phyloP scores from a whole-genome alignment of 2,113 vertebrate genomes.

The Merops nubicus region DNA sequence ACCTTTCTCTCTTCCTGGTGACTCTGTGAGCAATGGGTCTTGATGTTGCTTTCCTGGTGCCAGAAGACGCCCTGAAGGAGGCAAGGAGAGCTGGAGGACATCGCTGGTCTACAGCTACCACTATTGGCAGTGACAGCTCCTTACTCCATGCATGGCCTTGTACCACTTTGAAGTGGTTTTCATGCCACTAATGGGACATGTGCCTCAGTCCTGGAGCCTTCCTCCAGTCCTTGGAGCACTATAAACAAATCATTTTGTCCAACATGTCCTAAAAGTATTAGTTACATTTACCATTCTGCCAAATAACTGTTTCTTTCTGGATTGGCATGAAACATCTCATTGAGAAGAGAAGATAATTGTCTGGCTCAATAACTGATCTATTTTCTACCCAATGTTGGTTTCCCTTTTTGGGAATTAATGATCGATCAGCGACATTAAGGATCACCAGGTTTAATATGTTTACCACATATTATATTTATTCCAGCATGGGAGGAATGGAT shows the following conservation, averaged over 20 bases:
- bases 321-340: constrained; percentile 40
- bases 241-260: neutral
- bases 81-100: neutral
- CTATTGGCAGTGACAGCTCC: neutral
- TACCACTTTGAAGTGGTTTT: neutral
- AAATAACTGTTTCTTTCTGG: constrained; percentile 31
- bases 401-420: constrained; percentile 24
- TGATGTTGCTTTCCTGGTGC: rapidly evolving
- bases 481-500: constrained; percentile 22
- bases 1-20: neutral
- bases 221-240: neutral
- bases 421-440: constrained; percentile 33
- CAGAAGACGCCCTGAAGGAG: neutral
- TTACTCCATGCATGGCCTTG: neutral
- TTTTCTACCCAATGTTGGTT: constrained; percentile 30
- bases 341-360: constrained; percentile 26
- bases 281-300: constrained; percentile 27
- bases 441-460: constrained; percentile 31
- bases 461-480: constrained; percentile 34
- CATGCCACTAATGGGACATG: neutral
- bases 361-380: constrained; percentile 47
- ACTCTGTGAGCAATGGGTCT: rapidly evolving
- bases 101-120: rapidly evolving
- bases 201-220: neutral
- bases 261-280: neutral